Evolutionary conservation across 30 jellyfish, hydroid and myxozoan genomes (phyloP).

Genomic region (Aurelia sp.): DNA sequence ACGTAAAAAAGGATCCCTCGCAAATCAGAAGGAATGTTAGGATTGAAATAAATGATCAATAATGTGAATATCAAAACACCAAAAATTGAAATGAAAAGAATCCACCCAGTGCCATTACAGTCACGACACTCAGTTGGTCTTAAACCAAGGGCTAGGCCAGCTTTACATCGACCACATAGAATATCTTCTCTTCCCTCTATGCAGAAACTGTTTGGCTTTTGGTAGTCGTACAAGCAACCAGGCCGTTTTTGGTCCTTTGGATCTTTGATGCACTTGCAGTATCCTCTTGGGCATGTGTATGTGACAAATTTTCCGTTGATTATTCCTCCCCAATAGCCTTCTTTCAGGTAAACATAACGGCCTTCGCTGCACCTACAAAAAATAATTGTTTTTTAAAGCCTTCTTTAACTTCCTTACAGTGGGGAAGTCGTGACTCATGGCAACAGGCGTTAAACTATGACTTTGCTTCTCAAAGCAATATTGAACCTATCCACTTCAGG

Average conservation of each 20-base stretch:
- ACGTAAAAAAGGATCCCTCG: conserved; percentile 70
- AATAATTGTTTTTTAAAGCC: too few species aligned
- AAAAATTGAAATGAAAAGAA: conserved; percentile 37
- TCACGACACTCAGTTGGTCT: conserved; percentile 65
- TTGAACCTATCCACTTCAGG: too few species aligned
- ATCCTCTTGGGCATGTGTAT: conserved; percentile 64
- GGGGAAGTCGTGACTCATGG: too few species aligned
- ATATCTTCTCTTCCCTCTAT: conserved; percentile 55
- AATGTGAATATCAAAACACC: conserved; percentile 31
- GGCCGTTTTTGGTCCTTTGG: conserved; percentile 7
- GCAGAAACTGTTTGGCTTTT: conserved; percentile 66
- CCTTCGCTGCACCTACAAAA: conserved; percentile 53
- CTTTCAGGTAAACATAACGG: conserved; percentile 49
- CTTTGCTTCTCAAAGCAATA: too few species aligned
- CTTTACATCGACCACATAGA: conserved; percentile 73
- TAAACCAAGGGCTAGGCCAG: conserved; percentile 47
- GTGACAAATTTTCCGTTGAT: conserved; percentile 63
- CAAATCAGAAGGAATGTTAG: conserved; percentile 50
- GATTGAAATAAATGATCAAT: conserved; percentile 53
- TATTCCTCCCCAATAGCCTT: conserved; percentile 70
- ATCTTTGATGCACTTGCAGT: conserved; percentile 52
- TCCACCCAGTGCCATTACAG: conserved; percentile 31
- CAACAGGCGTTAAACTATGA: too few species aligned
- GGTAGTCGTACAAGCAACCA: conserved; percentile 65
- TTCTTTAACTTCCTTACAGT: too few species aligned